Evolutionary conservation across 1,140 invertebrate genomes (phyloP), one percentile per base, ranked within the genome.

Genomic region (Chelonus insularis): DNA sequence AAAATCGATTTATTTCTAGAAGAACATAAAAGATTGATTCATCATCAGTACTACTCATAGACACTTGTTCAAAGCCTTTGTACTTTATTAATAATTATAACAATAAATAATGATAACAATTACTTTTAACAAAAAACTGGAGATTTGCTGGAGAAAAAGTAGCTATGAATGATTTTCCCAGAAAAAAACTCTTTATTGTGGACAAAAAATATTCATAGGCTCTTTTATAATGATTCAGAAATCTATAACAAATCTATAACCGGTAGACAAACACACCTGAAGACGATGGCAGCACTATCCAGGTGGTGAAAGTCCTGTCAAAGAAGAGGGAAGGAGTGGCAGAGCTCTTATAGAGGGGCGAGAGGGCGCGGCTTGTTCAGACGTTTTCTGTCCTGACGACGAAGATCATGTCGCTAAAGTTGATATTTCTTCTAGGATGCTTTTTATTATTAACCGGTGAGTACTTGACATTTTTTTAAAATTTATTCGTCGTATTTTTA

Each of bases 301-400:
- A 69, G 78, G 73, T 73, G 72, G 80, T 79, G 79, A 82, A 80
- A 80, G 80, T 79, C 68, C 60, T 72, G 48, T 36, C 48, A 65
- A 66, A 66, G 68, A 70, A 70, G 67, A 71, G 71, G 67, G 70
- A 74, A 75, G 74, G 77, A 79, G 78, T 74, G 74, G 74, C 73
- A 75, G 78, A 73, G 68, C 70, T 75, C 78, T 81, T 82, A 82
- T 80, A 82, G 78, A 79, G 76, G 78, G 77, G 72, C 72, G 75
- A 81, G 80, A 82, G 78, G 80, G 80, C 78, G 80, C 78, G 80
- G 75, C 78, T 80, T 76, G 78, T 82, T 72, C 80, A 82, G 78
- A 82, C 80, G 71, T 73, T 74, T 71, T 74, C 76, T 65, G 73
- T 76, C 70, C 73, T 64, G 70, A 73, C 62, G 66, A 74, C 78